Evolutionary conservation across 2,888 invertebrate species (phyloP), one percentile per base, ranked within the genome.

Genomic region (Drosophila aldrichi): DNA sequence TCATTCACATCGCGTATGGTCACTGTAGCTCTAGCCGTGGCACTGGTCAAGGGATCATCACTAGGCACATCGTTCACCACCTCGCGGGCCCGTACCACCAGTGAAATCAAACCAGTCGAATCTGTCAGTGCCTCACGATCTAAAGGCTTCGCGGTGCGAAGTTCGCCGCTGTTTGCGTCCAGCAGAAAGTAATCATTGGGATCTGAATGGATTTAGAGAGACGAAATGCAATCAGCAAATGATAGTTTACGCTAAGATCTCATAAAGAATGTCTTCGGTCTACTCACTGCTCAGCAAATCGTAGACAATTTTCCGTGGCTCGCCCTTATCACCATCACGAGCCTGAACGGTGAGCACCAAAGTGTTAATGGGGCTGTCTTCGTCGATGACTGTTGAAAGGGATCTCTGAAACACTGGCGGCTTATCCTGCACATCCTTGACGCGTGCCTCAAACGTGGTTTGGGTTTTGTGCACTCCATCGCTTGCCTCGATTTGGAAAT

Each of bases 1-100:
- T 98, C 98, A 92, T 98, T 98, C 1, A 97, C 97, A 91, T 98
- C 98, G 82, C 96, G 95, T 80, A 98, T 96, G 44, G 96, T 97
- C 57, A 98, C 95, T 0, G 96, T 96, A 12, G 96, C 96, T 62
- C 96, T 95, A 1, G 96, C 95, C 1, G 94, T 94, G 1, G 96
- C 95, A 3, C 95, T 95, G 0, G 97, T 96, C 58, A 95, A 92
- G 3, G 95, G 93, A 74, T 96, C 96, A 79, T 95, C 94, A 5
- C 95, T 94, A 1, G 96, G 95, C 0, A 94, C 93, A 0, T 96
- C 97, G 90, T 96, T 95, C 2, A 96, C 95, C 70, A 97, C 82
- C 93, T 97, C 97, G 51, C 96, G 95, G 0, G 97, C 97, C 90
- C 95, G 94, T 58, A 97, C 95, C n/a, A 94, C 95, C 36, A 98